These are phyloP conservation scores for Tachuris rubrigastra DNA, from an alignment of 2,113 vertebrate species.

Conservation along the genomic window DNA sequence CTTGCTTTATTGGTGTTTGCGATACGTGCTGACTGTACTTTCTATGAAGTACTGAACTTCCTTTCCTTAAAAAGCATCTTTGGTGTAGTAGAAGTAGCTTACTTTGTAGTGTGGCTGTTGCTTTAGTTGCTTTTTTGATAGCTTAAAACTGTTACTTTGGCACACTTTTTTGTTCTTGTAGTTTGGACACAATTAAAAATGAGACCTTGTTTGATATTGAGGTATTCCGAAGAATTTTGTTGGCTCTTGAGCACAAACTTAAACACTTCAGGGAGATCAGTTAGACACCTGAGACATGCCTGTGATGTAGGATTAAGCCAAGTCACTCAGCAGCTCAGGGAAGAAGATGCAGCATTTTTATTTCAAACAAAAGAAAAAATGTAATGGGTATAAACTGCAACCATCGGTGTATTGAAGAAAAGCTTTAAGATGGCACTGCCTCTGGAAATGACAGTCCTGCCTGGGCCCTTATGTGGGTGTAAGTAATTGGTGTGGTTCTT, in stretches of 20 bases:
- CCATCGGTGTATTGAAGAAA: not conserved
- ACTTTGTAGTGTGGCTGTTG: not conserved
- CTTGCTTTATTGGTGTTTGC: not conserved
- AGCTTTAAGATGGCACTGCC: not conserved
- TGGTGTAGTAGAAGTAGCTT: not conserved
- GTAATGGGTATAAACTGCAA: not conserved
- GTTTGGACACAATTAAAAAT: not conserved
- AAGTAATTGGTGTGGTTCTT: not conserved
- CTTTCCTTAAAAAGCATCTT: not conserved
- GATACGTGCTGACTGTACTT: not conserved
- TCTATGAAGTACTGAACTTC: not conserved
- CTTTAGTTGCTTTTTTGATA: not conserved
- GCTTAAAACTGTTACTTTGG: not conserved
- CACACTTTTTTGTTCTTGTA: not conserved
- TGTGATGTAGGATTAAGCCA: not conserved
- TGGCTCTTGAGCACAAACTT: not conserved
- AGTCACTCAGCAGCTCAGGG: not conserved
- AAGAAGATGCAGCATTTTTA: not conserved
- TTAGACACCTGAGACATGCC: fast-evolving
- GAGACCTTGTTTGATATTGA: not conserved
- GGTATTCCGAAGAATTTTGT: not conserved
- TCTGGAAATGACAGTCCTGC: not conserved
- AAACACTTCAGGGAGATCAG: not conserved
- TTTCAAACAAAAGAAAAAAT: not conserved
- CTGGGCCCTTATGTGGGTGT: not conserved